These are phyloP conservation scores for Tangara arthus DNA, from an alignment of 2,797 vertebrate species.

Conservation along the genomic window DNA sequence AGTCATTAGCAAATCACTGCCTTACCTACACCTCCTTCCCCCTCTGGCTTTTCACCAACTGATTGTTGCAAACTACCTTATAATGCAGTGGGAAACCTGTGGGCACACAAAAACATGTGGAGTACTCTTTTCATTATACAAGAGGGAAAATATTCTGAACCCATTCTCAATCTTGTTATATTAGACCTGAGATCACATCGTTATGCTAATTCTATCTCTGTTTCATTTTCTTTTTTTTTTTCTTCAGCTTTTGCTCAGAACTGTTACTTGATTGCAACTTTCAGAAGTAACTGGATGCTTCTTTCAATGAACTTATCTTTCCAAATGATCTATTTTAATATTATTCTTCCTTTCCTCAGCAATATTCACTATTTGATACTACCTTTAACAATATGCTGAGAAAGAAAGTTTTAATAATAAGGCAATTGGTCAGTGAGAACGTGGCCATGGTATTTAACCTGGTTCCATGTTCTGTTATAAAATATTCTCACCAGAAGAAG, in stretches of 20 bases:
- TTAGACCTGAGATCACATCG: background rate
- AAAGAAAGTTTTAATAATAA: background rate
- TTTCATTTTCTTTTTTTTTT: background rate
- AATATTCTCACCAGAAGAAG: slow-evolving; percentile 26
- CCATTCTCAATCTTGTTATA: background rate
- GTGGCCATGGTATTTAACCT: background rate
- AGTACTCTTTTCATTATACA: background rate
- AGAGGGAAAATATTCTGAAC: background rate
- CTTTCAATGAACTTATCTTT: background rate
- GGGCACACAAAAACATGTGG: background rate
- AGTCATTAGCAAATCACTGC: background rate
- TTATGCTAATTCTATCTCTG: background rate
- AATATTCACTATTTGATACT: background rate
- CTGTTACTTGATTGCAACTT: background rate
- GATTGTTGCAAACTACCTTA: background rate
- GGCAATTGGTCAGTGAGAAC: background rate
- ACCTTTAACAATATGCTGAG: background rate
- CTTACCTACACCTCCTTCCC: background rate
- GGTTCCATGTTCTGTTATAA: background rate
- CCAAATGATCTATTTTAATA: background rate
- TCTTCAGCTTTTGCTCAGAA: background rate
- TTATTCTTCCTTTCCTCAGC: background rate
- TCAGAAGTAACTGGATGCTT: background rate
- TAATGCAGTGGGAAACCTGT: background rate
- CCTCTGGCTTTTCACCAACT: background rate